phyloP scores from a whole-genome alignment of 1,140 invertebrate species.

The Neodiprion pinetum region DNA sequence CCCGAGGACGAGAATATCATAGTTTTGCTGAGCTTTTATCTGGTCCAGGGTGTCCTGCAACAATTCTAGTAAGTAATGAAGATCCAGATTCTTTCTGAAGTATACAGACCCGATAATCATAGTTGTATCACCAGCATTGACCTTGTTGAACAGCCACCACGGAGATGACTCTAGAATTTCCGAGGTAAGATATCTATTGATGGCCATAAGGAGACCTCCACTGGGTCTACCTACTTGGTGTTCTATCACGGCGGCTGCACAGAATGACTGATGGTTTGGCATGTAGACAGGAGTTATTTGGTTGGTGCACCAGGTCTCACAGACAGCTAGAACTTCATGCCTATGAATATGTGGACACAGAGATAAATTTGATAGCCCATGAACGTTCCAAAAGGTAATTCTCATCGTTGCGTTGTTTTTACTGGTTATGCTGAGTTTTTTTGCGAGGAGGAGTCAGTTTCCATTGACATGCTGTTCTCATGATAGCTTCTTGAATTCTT shows the following conservation, averaged over 20 bases:
- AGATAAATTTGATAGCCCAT: not conserved
- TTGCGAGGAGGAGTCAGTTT: not conserved
- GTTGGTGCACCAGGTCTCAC: not conserved
- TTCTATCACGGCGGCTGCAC: not conserved
- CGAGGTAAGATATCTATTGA: too few relatives aligned
- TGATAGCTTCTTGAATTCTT: too few relatives aligned
- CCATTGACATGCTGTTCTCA: too few relatives aligned
- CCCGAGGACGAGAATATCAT: not conserved
- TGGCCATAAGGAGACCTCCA: too few relatives aligned
- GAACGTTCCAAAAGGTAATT: conserved; percentile 5
- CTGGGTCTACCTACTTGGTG: not conserved
- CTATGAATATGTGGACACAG: not conserved
- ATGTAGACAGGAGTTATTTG: not conserved
- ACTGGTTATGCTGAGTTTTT: conserved; percentile 1
- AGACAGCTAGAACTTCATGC: conserved; percentile 7
- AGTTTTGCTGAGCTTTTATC: conserved; percentile 9
- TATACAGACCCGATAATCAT: conserved; percentile 10
- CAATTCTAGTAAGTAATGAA: not conserved
- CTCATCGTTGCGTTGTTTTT: conserved; percentile 1
- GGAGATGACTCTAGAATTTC: too few relatives aligned
- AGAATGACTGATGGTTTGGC: not conserved
- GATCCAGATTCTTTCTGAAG: conserved; percentile 9
- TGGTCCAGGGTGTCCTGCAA: conserved; percentile 10
- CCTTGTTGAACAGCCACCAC: not conserved
- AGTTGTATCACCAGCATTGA: not conserved